phyloP scores from a whole-genome alignment of 1,140 invertebrate genomes.

The Cyphomyrmex costatus region DNA sequence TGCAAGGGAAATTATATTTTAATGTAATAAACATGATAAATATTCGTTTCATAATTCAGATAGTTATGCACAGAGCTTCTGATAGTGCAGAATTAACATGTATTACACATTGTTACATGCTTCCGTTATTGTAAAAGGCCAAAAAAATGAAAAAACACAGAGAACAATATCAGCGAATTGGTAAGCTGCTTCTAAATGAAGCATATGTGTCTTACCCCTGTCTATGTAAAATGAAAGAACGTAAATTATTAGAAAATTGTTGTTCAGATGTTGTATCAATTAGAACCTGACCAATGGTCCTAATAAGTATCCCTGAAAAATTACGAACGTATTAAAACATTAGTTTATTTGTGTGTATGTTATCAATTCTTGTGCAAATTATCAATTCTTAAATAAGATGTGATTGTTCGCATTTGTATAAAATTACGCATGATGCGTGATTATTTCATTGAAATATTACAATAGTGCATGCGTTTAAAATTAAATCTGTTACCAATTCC shows the following conservation, averaged over 20 bases:
- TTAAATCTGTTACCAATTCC: neutral
- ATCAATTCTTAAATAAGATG: slow-evolving; percentile 15
- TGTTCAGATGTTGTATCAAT: slow-evolving; percentile 14
- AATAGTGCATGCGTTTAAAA: slow-evolving; percentile 47
- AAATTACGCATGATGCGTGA: slow-evolving; percentile 30
- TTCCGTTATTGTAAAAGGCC: slow-evolving; percentile 87
- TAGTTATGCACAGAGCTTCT: slow-evolving; percentile 73
- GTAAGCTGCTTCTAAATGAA: slow-evolving; percentile 89
- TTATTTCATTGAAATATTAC: slow-evolving; percentile 8
- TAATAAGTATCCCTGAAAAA: neutral
- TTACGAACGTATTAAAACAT: neutral
- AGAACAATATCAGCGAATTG: slow-evolving; percentile 94
- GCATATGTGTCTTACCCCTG: slow-evolving; percentile 20
- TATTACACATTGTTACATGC: slow-evolving; percentile 85
- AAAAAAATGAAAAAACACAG: slow-evolving; percentile 91
- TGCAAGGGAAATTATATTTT: neutral
- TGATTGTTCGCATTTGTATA: slow-evolving; percentile 13
- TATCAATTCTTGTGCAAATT: too few relatives aligned
- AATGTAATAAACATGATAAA: slow-evolving; percentile 4
- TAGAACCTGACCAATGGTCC: neutral
- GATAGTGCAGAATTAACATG: slow-evolving; percentile 81
- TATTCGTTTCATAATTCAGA: slow-evolving; percentile 5
- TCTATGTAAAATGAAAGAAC: slow-evolving; percentile 25
- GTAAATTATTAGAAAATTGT: slow-evolving; percentile 24
- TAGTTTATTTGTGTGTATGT: neutral